Conservation (phyloP, 2,113 vertebrate genomes). For the rabbit (Oryctolagus cuniculus) region mOryCun1.1 NC_091437.1:45679001-45679500, state of each 20-base stretch:
- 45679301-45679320: neutral
- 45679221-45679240: neutral
- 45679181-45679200: neutral
- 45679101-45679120: neutral
- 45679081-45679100: neutral
- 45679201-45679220: neutral
- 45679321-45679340: neutral
- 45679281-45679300: neutral
- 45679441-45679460: slow-evolving; percentile 4
- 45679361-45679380: neutral
- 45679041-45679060: neutral
- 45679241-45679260: neutral
- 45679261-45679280: neutral
- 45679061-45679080: neutral
- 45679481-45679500: neutral
- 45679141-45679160: neutral
- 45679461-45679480: neutral
- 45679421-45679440: neutral
- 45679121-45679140: neutral
- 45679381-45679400: neutral
- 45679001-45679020: neutral
- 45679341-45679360: neutral
- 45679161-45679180: neutral
- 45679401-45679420: neutral
- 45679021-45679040: neutral